phyloP scores from a whole-genome alignment of 2,888 invertebrate genomes.

The Conus canariensis region DNA sequence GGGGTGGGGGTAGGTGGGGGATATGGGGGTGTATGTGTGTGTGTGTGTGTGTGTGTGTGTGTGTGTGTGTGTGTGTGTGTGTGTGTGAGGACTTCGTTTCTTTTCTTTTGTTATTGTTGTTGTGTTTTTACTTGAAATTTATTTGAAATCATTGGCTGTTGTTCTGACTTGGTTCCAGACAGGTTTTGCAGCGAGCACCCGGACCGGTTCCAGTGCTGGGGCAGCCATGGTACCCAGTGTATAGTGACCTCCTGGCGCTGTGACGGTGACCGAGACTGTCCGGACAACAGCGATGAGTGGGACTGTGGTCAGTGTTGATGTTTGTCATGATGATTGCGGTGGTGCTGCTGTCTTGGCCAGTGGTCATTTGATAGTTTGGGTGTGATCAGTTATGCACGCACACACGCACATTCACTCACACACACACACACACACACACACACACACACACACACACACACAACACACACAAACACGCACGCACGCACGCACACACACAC shows the following conservation, averaged over 20 bases:
- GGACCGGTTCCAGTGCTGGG: constrained; percentile 2
- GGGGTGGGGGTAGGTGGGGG: too few relatives aligned
- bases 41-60: constrained; percentile 13
- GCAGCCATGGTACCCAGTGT: not conserved
- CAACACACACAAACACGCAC: too few relatives aligned
- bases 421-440: too few relatives aligned
- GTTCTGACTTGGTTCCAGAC: not conserved
- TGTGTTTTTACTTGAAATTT: too few relatives aligned
- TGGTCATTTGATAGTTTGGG: too few relatives aligned
- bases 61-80: not conserved
- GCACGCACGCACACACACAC: too few relatives aligned
- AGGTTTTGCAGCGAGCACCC: constrained; percentile 2
- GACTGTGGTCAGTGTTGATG: constrained; percentile 3
- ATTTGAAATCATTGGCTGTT: too few relatives aligned
- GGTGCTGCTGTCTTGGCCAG: not conserved
- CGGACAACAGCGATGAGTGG: constrained; percentile 26
- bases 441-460: too few relatives aligned
- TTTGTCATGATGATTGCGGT: not conserved
- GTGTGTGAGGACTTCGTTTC: not conserved
- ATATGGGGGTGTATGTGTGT: not conserved
- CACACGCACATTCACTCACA: too few relatives aligned
- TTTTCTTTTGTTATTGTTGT: too few relatives aligned
- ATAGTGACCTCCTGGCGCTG: not conserved
- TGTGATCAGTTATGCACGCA: too few relatives aligned
- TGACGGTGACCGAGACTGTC: constrained; percentile 4